Evolutionary conservation across 1,140 invertebrate genomes (phyloP), one percentile per base, ranked within the genome.

Genomic region (Phthorimaea operculella): DNA sequence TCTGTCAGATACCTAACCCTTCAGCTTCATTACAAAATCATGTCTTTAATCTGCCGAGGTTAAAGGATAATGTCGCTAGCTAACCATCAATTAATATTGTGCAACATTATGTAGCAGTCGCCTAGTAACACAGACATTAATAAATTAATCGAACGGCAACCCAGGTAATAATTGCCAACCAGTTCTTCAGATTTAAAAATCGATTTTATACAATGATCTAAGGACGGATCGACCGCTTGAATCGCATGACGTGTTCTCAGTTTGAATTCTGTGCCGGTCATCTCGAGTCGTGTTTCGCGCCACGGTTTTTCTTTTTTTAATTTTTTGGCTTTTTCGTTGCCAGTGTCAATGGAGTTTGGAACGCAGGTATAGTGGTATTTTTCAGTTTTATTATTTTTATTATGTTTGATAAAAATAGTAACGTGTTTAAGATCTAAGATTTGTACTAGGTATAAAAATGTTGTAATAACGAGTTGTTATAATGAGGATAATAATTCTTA

Each of bases 101-200:
- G 21, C 21, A 28, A 28, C 21, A 28, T 28, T 28, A 28, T 6
- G 21, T 28, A 28, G 21, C n/a, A 28, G 21, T 28, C 21, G 6
- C 21, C 21, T 28, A 28, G 21, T 28, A 28, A 28, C 21, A 28
- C 21, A 28, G 21, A 2, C 21, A 39, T 39, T 39, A 10, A 39
- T 12, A n/a, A 39, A 39, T n/a, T 10, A n/a, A 39, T 39, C 36
- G n/a, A 39, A 3, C 1, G 36, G 36, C 36, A 39, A 39, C 36
- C 36, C 36, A 39, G 10, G 10, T 39, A 39, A 39, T n/a, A 39
- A 39, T 39, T 39, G 10, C 36, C 66, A 60, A 76, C 76, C 72
- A 74, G 76, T 79, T 79, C 65, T 57, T 68, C 68, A 66, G 66
- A 70, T 71, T 75, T 47, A 16, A 50, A 14, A 74, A 78, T 78